Evolutionary conservation across 1,140 invertebrate genomes (phyloP), one percentile per base, ranked within the genome.

Genomic region (Microvelia longipes): DNA sequence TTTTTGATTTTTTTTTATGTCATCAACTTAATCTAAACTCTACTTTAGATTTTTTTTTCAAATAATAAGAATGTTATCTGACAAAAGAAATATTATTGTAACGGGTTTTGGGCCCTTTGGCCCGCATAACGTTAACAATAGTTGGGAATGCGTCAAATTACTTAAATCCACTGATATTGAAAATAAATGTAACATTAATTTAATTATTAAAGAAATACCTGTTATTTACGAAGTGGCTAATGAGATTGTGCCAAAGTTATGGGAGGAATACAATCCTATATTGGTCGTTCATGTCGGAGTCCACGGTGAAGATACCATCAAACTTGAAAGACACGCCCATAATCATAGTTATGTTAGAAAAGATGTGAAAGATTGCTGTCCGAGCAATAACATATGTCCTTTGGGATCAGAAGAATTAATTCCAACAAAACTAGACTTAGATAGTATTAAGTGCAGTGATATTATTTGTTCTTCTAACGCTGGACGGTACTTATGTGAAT

Each of bases 51-150:
- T n/a, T n/a, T n/a, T n/a, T n/a, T n/a, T n/a, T n/a, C n/a, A n/a
- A n/a, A n/a, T n/a, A n/a, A n/a, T 50, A 11, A 50, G 5, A 50
- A 50, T 50, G 35, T 50, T 19, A 19, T 11, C 5, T 19, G 35
- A 50, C 5, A 50, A 50, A 50, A 19, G 35, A 50, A 50, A 50
- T 28, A 70, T 80, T 69, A 64, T 89, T 24, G 80, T 89, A 67
- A 86, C 85, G 73, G 90, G 90, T 19, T 92, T 91, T 80, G 90
- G 89, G 15, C 89, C 89, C 29, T 92, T 91, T 79, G 77, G 80
- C 28, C 75, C 77, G 14, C 85, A 91, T 75, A 76, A 77, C 27
- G 78, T 89, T 13, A 92, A 92, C 77, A 86, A 90, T 0, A 92
- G 90, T 76, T 91, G 89, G 89, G 85, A 88, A 76, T 85, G 86